A percentile compares a stretch with the other conserved stretches of the same genome.
These are phyloP conservation scores for Sinocyclocheilus rhinocerous DNA, from an alignment of 2,113 vertebrate genomes.

Conservation along the genomic window DNA sequence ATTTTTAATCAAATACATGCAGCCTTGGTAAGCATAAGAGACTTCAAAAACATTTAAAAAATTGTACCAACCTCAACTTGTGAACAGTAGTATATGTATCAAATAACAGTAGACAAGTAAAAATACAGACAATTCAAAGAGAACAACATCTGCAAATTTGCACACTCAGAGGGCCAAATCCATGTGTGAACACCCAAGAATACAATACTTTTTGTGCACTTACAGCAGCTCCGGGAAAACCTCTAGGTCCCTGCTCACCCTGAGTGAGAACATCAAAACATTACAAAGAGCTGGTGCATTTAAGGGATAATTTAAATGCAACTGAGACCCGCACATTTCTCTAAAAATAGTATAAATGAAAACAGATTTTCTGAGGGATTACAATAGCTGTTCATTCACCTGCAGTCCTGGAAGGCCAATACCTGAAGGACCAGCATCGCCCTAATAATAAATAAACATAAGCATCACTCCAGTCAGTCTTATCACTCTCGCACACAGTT, in stretches of 20 bases:
- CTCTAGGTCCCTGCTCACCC: conserved; percentile 73
- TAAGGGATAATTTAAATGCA: not conserved
- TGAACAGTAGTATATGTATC: not conserved
- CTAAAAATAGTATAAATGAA: not conserved
- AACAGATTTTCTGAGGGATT: not conserved
- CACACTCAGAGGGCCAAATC: not conserved
- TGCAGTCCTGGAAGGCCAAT: conserved; percentile 68
- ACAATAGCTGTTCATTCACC: conserved; percentile 52
- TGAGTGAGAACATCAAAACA: conserved; percentile 50
- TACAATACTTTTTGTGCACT: conserved; percentile 50
- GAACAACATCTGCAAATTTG: not conserved
- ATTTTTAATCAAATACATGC: not conserved
- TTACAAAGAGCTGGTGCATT: conserved; percentile 15
- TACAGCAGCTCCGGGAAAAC: conserved; percentile 70
- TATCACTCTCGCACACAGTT: not conserved
- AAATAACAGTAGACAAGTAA: not conserved
- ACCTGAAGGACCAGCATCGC: conserved; percentile 68
- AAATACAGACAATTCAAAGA: conserved; percentile 5
- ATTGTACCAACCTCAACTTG: not conserved
- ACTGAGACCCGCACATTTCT: not conserved
- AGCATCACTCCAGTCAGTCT: not conserved
- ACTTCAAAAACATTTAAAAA: not conserved
- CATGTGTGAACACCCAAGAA: not conserved
- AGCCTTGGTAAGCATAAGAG: not conserved
- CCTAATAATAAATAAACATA: conserved; percentile 58